These are phyloP conservation scores for Taurulus bubalis DNA, from an alignment of 2,113 vertebrate species.

Conservation along the genomic window DNA sequence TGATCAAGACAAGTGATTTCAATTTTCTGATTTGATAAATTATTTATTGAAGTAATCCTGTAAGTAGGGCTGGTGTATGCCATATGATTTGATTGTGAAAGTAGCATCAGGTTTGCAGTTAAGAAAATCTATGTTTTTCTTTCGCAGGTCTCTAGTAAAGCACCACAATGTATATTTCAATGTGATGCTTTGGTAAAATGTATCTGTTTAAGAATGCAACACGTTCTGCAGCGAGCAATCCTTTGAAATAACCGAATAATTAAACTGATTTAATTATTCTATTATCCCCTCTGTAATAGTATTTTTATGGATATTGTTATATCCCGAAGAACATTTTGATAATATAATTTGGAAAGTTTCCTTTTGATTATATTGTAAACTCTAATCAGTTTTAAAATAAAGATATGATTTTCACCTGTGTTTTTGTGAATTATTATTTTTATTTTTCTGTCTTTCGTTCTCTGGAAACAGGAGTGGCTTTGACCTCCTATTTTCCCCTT, in stretches of 20 bases:
- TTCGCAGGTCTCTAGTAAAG: neutral
- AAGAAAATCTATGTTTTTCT: neutral
- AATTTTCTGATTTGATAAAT: neutral
- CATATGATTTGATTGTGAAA: neutral
- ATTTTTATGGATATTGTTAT: neutral
- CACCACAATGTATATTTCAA: neutral
- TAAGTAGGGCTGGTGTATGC: neutral
- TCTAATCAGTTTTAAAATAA: constrained; percentile 44
- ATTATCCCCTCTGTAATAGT: neutral
- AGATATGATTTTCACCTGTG: constrained; percentile 30
- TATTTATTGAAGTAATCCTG: neutral
- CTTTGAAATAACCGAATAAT: neutral
- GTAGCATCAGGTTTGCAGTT: neutral
- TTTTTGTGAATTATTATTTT: constrained; percentile 50
- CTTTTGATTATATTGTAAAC: constrained; percentile 29
- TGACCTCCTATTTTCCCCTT: constrained; percentile 79
- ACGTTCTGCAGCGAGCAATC: neutral
- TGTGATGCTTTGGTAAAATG: neutral
- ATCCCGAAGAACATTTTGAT: neutral
- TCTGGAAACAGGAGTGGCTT: constrained; percentile 67
- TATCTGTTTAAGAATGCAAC: neutral
- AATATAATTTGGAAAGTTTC: neutral
- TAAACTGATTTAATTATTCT: no score
- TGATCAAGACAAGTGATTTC: neutral
- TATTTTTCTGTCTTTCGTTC: constrained; percentile 43